Percentiles rank a stretch among this genome's conserved stretches.
These are phyloP conservation scores for Amblyjoppa fuscipennis DNA, from an alignment of 2,888 invertebrate genomes.

Conservation along the genomic window DNA sequence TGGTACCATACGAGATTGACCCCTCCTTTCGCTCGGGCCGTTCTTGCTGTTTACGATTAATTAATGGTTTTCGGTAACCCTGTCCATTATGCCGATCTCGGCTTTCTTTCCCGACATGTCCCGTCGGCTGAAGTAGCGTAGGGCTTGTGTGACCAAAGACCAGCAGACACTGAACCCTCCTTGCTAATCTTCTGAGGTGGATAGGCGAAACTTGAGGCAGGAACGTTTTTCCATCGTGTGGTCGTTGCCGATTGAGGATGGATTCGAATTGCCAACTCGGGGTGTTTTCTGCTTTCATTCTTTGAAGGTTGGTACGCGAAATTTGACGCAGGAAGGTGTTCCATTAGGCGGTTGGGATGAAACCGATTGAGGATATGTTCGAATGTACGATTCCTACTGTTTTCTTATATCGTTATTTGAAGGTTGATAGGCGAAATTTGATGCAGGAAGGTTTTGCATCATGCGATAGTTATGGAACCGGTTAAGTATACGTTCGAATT, in stretches of 20 bases:
- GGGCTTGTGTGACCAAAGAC: neutral
- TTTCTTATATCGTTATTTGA: neutral
- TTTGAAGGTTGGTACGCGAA: neutral
- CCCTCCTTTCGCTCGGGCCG: slow-evolving; percentile 54
- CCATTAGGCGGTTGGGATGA: neutral
- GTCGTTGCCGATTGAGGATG: too few species aligned
- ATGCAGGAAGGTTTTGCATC: neutral
- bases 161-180: neutral
- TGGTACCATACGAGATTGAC: slow-evolving; percentile 49
- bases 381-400: neutral
- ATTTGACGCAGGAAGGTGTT: neutral
- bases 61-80: slow-evolving; percentile 81
- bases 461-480: neutral
- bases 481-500: slow-evolving; percentile 1
- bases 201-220: neutral
- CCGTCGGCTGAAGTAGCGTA: too few species aligned
- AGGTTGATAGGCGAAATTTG: neutral
- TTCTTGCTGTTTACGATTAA: slow-evolving; percentile 81
- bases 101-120: neutral
- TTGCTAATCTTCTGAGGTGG: neutral
- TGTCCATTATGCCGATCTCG: slow-evolving; percentile 40
- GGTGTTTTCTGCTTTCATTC: neutral
- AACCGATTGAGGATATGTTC: slow-evolving; percentile 25
- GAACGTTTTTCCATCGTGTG: neutral
- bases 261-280: too few species aligned